Conservation (phyloP, 2,113 vertebrate genomes). For the Garra rufa region DNA sequence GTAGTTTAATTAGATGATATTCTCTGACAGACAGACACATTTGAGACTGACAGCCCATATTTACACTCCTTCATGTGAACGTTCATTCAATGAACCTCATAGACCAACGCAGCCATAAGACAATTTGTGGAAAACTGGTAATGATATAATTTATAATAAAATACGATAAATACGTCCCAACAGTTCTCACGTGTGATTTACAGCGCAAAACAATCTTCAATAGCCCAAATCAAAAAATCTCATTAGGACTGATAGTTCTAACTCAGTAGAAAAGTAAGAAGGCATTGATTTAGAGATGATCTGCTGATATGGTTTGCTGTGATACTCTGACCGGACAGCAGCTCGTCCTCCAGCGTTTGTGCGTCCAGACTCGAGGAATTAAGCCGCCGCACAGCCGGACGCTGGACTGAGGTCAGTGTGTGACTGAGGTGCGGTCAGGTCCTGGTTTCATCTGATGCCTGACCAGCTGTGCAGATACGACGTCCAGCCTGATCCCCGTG, state of each 20-base stretch:
- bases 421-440: no score
- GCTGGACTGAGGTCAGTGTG: neutral
- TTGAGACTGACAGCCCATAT: neutral
- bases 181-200: neutral
- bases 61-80: neutral
- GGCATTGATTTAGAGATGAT: neutral
- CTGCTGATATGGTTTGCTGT: neutral
- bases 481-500: conserved; percentile 87
- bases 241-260: neutral
- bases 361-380: no score
- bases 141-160: neutral
- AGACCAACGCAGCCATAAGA: neutral
- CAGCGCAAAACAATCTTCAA: neutral
- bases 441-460: conserved; percentile 83
- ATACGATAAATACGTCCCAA: neutral
- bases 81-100: neutral
- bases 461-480: conserved; percentile 99
- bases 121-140: neutral
- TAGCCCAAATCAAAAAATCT: neutral
- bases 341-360: no score
- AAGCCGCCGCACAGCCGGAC: no score
- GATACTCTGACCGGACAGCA: neutral
- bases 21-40: neutral
- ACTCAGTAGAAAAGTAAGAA: neutral
- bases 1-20: neutral